Evolutionary conservation across 2,113 vertebrate genomes (phyloP).

Genomic region (Mus spicilegus): DNA sequence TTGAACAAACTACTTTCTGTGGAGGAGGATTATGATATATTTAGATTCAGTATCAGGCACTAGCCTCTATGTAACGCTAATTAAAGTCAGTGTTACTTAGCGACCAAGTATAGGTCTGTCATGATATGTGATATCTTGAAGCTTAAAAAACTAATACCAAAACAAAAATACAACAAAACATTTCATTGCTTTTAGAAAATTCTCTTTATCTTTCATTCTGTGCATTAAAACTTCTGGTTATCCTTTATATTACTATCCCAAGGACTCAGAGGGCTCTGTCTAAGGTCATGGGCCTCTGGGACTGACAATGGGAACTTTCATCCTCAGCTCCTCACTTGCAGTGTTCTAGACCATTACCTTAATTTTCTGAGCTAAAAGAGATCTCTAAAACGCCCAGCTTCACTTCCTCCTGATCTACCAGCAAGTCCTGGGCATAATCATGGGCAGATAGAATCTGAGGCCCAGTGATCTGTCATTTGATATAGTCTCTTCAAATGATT

Average conservation of each 20-base stretch:
- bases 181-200: background rate
- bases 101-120: background rate
- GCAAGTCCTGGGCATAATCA: background rate
- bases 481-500: background rate
- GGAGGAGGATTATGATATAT: background rate
- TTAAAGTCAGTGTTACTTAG: background rate
- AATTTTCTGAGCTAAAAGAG: background rate
- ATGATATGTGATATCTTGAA: background rate
- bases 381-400: background rate
- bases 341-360: background rate
- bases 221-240: background rate
- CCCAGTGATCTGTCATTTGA: background rate
- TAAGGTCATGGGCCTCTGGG: background rate
- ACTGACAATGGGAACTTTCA: background rate
- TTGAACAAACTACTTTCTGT: background rate
- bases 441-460: background rate
- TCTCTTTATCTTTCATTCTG: background rate
- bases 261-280: background rate
- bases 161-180: background rate
- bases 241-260: rapidly evolving
- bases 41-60: background rate
- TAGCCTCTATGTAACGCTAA: background rate
- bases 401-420: background rate
- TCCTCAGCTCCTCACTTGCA: background rate
- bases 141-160: background rate